These are phyloP conservation scores for Kryptolebias ocellatus DNA, from an alignment of 2,797 vertebrate species.

Conservation along the genomic window DNA sequence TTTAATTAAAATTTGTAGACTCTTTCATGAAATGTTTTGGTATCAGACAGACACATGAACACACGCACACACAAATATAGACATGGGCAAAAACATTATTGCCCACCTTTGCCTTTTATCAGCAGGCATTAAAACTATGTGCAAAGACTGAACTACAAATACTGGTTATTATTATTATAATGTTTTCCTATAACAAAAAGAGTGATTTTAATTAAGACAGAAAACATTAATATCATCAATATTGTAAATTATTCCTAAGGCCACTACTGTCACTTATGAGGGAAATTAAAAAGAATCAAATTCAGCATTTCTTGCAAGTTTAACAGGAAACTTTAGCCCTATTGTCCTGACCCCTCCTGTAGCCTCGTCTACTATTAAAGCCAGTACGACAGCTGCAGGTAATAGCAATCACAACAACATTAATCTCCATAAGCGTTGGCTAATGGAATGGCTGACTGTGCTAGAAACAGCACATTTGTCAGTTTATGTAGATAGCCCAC, in stretches of 20 bases:
- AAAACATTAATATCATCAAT: neutral
- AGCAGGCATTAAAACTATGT: neutral
- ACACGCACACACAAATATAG: too few relatives aligned
- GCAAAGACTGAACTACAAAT: neutral
- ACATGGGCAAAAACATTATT: too few relatives aligned
- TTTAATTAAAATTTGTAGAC: too few relatives aligned
- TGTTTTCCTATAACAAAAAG: neutral
- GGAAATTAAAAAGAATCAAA: conserved; percentile 2
- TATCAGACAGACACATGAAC: too few relatives aligned
- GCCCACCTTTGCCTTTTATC: too few relatives aligned
- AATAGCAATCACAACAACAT: conserved; percentile 55
- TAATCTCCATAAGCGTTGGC: conserved; percentile 58
- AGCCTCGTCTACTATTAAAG: neutral
- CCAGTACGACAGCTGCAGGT: conserved; percentile 29
- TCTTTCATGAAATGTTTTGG: too few relatives aligned
- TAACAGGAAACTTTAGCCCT: conserved; percentile 1
- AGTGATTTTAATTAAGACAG: neutral
- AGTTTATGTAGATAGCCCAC: conserved; percentile 34
- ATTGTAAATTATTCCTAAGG: conserved; percentile 24
- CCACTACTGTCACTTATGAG: conserved; percentile 8
- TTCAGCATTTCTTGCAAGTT: conserved; percentile 4
- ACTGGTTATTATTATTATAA: neutral
- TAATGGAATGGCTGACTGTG: conserved; percentile 44
- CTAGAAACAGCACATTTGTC: conserved; percentile 50
- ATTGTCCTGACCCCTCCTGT: neutral